phyloP scores from a whole-genome alignment of 1,140 invertebrate genomes.

The Cotesia vestalis region DNA sequence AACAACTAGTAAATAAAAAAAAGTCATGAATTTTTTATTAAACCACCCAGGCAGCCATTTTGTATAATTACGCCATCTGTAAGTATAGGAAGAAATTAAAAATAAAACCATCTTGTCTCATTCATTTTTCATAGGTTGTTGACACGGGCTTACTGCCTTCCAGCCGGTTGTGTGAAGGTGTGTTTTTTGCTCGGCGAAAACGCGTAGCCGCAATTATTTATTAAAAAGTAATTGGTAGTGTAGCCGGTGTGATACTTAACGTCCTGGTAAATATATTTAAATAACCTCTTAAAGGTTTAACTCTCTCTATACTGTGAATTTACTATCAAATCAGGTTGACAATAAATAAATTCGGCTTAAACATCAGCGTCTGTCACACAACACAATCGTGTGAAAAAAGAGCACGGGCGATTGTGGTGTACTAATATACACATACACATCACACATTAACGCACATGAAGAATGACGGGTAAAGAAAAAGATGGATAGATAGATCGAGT shows the following conservation, averaged over 20 bases:
- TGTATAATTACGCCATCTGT: neutral
- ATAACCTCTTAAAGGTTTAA: neutral
- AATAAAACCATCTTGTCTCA: slow-evolving; percentile 14
- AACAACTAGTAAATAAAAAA: too few relatives aligned
- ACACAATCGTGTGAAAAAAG: slow-evolving; percentile 23
- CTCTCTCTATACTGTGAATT: slow-evolving; percentile 1
- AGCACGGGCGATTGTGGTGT: slow-evolving; percentile 22
- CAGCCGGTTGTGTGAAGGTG: slow-evolving; percentile 33
- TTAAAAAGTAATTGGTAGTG: slow-evolving; percentile 19
- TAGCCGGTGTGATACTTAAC: slow-evolving; percentile 15
- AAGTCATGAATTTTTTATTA: too few relatives aligned
- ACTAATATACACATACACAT: neutral
- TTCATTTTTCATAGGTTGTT: slow-evolving; percentile 37
- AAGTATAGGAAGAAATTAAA: neutral
- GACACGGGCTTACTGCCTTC: slow-evolving; percentile 27
- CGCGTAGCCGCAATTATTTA: slow-evolving; percentile 22
- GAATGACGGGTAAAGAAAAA: too few relatives aligned
- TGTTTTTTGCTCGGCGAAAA: slow-evolving; percentile 31
- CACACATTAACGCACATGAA: too few relatives aligned
- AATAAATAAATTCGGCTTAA: slow-evolving; percentile 23
- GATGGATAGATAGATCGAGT: too few relatives aligned
- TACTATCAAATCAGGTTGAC: neutral
- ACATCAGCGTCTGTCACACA: slow-evolving; percentile 34
- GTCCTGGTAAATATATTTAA: neutral
- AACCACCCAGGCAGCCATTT: too few relatives aligned